Evolutionary conservation across 2,888 invertebrate species (phyloP), one percentile per base, ranked within the genome.

Genomic region (Thera britannica): DNA sequence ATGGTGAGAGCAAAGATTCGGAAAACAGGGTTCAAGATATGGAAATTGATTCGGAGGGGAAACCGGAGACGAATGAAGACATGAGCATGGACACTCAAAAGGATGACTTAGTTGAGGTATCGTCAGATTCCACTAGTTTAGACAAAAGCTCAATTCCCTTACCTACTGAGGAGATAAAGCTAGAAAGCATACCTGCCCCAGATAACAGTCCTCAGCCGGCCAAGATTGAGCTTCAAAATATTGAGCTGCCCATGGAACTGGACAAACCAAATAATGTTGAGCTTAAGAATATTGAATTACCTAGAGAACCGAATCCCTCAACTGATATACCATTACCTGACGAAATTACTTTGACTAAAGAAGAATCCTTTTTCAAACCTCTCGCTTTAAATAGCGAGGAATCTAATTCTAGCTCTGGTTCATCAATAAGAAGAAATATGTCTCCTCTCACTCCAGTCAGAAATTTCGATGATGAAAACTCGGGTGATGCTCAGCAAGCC

Each of bases 371-470:
- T 72, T 92, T 91, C 60, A 93, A 91, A 80, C 85, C 90, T 7
- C 77, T 88, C 2, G 80, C 79, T 61, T 54, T 80, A 3, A 68
- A 81, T 0, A 92, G 88, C 75, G 91, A 91, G 41, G 90, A 88
- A 52, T 88, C 90, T 55, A 91, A 90, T 46, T 88, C 90, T 0
- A 93, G 92, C 73, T 92, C 92, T 2, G 90, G 90, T 75, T 92
- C 92, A 0, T 91, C 91, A 23, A 73, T 94, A 8, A 81, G 85
- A 70, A 85, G 93, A 72, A 93, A 94, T 62, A 91, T 94, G 91
- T 94, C 93, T 2, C 93, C 93, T 1, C 77, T 94, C 41, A 94
- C 93, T 4, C 93, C 93, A 7, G 91, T 94, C 51, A 85, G 93
- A 62, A 93, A 92, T 77, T 93, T 87, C 49, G 90, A 91, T 71